These are phyloP conservation scores for Amphipoea oculea DNA, from an alignment of 2,888 invertebrate genomes.

Conservation along the genomic window DNA sequence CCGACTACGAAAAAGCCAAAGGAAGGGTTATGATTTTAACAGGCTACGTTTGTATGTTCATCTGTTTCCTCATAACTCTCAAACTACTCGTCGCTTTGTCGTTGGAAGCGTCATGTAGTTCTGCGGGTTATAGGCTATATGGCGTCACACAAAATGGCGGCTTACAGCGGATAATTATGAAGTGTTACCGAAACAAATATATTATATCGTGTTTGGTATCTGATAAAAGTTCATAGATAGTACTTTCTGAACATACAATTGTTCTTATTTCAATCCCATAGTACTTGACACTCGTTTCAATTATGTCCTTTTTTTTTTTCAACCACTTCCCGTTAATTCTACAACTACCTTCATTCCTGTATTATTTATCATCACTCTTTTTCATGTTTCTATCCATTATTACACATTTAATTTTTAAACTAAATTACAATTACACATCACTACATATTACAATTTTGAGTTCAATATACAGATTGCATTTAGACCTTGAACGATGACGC, in stretches of 20 bases:
- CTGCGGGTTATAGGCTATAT: not conserved
- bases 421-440: constrained; percentile 1
- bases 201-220: not conserved
- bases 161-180: not conserved
- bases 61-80: not conserved
- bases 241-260: not conserved
- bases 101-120: not conserved
- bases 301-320: not conserved
- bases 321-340: not conserved
- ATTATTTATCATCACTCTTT: not conserved
- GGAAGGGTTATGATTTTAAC: not conserved
- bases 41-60: not conserved
- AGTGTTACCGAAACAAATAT: not conserved
- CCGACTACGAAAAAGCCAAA: not conserved
- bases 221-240: not conserved
- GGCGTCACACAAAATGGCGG: not conserved
- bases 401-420: not conserved
- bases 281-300: not conserved
- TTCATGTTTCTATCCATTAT: not conserved
- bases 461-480: constrained; percentile 15
- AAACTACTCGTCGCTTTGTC: not conserved
- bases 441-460: not conserved
- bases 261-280: not conserved
- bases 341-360: not conserved
- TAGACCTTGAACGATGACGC: not conserved